Percentiles rank a stretch among this genome's conserved stretches.
These are phyloP conservation scores for Achroia grisella DNA, from an alignment of 1,140 invertebrate species.

Conservation along the genomic window DNA sequence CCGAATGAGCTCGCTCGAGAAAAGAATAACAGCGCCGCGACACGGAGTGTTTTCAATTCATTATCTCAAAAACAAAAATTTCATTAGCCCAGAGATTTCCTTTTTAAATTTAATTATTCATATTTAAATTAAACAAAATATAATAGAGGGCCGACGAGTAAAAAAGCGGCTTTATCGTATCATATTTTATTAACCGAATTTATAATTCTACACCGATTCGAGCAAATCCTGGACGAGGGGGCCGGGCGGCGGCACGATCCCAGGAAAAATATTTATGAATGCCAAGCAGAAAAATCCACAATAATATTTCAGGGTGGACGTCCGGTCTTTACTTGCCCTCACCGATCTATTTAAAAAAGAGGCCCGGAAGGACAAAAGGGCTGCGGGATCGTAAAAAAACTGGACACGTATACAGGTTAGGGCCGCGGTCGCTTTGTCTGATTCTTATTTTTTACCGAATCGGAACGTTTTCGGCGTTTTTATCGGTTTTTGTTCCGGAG, in stretches of 20 bases:
- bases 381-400: slow-evolving; percentile 64
- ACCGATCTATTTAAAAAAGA: slow-evolving; percentile 72
- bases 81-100: slow-evolving; percentile 69
- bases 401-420: slow-evolving; percentile 62
- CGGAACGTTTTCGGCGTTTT: slow-evolving; percentile 62
- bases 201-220: slow-evolving; percentile 68
- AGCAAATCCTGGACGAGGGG: slow-evolving; percentile 32
- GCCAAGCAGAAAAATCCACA: slow-evolving; percentile 69
- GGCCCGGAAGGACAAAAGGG: slow-evolving; percentile 69
- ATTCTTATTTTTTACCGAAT: slow-evolving; percentile 72
- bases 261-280: slow-evolving; percentile 68
- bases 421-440: slow-evolving; percentile 57
- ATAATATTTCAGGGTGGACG: slow-evolving; percentile 71
- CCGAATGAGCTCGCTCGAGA: slow-evolving; percentile 53
- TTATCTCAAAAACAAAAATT: slow-evolving; percentile 73
- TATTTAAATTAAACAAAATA: slow-evolving; percentile 74
- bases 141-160: slow-evolving; percentile 62
- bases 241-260: slow-evolving; percentile 17
- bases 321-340: slow-evolving; percentile 63
- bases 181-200: slow-evolving; percentile 73
- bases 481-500: slow-evolving; percentile 72
- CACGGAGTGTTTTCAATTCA: slow-evolving; percentile 71
- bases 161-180: slow-evolving; percentile 70
- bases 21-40: slow-evolving; percentile 63
- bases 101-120: slow-evolving; percentile 73